Conservation (phyloP, 2,888 invertebrate genomes). For the Tachina lurida region DNA sequence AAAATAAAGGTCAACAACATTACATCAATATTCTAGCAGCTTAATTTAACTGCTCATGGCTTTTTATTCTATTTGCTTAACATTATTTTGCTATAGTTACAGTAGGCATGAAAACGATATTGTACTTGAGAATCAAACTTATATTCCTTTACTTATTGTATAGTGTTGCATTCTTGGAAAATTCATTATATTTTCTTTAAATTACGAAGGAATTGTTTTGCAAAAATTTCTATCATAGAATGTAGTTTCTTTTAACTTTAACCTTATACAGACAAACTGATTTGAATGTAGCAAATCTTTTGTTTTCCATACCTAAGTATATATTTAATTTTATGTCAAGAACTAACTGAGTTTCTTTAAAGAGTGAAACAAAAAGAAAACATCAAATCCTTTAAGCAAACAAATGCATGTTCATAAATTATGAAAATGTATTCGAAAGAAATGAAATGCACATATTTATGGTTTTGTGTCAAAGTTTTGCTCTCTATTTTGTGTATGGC, state of each 20-base stretch:
- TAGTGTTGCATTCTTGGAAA: background rate
- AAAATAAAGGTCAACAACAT: too few relatives aligned
- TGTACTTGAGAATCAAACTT: too few relatives aligned
- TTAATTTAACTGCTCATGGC: too few relatives aligned
- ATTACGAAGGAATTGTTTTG: too few relatives aligned
- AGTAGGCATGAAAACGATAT: too few relatives aligned
- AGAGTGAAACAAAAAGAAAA: background rate
- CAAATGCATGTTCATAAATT: constrained; percentile 54
- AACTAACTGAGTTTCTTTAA: background rate
- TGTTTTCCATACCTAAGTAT: background rate
- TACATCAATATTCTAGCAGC: too few relatives aligned
- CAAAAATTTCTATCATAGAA: background rate
- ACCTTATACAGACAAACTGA: background rate
- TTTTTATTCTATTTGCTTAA: too few relatives aligned
- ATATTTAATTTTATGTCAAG: constrained; percentile 22
- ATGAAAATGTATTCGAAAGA: constrained; percentile 29
- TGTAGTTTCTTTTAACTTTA: background rate
- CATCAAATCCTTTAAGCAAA: constrained; percentile 35
- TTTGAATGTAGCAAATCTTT: constrained; percentile 32
- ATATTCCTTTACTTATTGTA: too few relatives aligned
- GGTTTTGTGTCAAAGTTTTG: constrained; percentile 30
- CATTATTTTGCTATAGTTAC: too few relatives aligned
- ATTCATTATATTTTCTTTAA: background rate
- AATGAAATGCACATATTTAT: constrained; percentile 45
- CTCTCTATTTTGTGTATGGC: background rate